phyloP scores from a whole-genome alignment of 2,797 vertebrate species.

The Oreochromis grahami region DNA sequence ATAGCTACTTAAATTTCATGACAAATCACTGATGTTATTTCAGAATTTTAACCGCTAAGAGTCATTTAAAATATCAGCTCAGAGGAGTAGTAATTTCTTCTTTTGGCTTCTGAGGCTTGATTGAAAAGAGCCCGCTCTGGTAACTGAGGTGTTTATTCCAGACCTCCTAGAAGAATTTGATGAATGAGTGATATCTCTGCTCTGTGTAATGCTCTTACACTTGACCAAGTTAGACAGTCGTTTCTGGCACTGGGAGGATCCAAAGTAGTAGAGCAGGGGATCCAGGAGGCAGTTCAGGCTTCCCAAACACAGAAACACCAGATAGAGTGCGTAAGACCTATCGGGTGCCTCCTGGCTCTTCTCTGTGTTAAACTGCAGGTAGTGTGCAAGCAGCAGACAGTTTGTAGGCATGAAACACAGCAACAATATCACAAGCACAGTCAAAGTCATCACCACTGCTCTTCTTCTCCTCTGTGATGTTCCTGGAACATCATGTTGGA shows the following conservation, averaged over 20 bases:
- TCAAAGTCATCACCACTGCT: constrained; percentile 78
- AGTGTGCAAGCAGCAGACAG: constrained; percentile 81
- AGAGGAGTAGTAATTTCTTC: constrained; percentile 42
- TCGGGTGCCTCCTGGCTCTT: constrained; percentile 42
- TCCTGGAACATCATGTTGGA: not conserved
- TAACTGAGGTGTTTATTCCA: not conserved
- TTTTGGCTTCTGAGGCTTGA: constrained; percentile 36
- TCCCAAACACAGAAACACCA: constrained; percentile 84
- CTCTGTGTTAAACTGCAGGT: constrained; percentile 53
- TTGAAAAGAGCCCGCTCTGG: constrained; percentile 45
- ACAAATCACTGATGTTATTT: not conserved
- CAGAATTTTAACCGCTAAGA: not conserved
- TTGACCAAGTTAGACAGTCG: not conserved
- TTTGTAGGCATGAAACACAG: constrained; percentile 89
- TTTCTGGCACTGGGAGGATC: not conserved
- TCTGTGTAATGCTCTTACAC: not conserved
- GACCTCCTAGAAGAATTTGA: constrained; percentile 19
- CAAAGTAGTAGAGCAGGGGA: not conserved
- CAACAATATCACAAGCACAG: constrained; percentile 83
- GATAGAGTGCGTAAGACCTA: constrained; percentile 80
- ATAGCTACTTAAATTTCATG: not conserved
- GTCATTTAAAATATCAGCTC: not conserved
- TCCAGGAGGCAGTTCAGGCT: constrained; percentile 46
- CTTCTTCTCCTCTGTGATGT: constrained; percentile 73
- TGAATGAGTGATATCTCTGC: constrained; percentile 8